A percentile compares a stretch with the other conserved stretches of the same genome.
phyloP scores from a whole-genome alignment of 2,797 vertebrate species.

The Acipenser ruthenus region DNA sequence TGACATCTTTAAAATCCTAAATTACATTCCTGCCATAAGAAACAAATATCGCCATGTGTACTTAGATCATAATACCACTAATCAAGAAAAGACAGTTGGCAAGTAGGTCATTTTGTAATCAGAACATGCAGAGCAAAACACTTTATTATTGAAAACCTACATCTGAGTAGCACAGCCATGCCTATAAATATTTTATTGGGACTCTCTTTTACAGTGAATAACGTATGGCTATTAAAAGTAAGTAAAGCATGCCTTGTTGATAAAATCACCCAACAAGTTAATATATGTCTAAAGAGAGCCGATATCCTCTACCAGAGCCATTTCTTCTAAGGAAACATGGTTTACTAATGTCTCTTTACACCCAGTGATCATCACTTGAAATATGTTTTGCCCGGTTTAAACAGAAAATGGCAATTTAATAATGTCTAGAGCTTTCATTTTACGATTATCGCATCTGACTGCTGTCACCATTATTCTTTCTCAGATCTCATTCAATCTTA shows the following conservation, averaged over 20 bases:
- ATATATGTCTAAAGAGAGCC: not conserved
- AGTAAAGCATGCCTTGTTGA: not conserved
- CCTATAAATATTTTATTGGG: conserved; percentile 13
- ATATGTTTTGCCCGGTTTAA: conserved; percentile 2
- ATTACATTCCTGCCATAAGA: not conserved
- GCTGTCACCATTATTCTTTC: conserved; percentile 29
- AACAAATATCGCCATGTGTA: not conserved
- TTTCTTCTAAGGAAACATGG: not conserved
- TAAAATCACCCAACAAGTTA: not conserved
- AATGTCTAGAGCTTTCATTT: conserved; percentile 4
- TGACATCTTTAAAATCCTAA: not conserved
- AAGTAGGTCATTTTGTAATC: conserved; percentile 4
- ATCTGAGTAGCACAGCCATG: not conserved
- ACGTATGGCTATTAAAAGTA: not conserved
- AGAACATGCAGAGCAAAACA: conserved; percentile 10
- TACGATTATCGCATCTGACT: conserved; percentile 17
- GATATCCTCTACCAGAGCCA: not conserved
- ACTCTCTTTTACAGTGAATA: not conserved
- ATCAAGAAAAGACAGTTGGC: conserved; percentile 5
- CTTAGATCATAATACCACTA: not conserved
- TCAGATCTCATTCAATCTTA: conserved; percentile 24
- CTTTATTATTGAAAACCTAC: conserved; percentile 8
- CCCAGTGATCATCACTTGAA: conserved; percentile 2
- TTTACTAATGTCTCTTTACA: not conserved
- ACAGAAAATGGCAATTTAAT: conserved; percentile 2